Base-by-base conservation (phyloP, 2,888 invertebrate species). In the Philopedon plagiatum region DNA sequence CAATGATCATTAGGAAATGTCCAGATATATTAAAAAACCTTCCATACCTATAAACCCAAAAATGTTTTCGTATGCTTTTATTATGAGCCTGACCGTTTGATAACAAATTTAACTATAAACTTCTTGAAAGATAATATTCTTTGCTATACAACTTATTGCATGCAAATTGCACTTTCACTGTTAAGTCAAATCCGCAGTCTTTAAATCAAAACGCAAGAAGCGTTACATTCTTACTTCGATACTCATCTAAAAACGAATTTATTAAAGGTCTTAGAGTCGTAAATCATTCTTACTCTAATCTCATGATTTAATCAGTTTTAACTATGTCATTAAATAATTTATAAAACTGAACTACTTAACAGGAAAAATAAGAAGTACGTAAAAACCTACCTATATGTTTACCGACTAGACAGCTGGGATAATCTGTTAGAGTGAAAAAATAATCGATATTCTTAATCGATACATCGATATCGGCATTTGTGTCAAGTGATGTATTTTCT, bases 311-410 rank as follows among this genome's bases (percentile, higher is more conserved):
- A 39, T 65, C 64, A 65, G n/a, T 9, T 39, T 9, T 26, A 44
- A 51, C 49, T 63, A 39, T 51, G 39, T 41, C 41, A 56, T 65
- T 65, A 63, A 65, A 54, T 39, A 65, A 39, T 54, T 65, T 56
- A 56, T 65, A 65, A 65, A 65, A 65, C 29, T 56, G 64, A 23
- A 56, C 64, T 56, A 56, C 64, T 65, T 65, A 65, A 5, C 41
- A 9, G 3, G 39, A 54, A 65, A 65, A 65, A 54, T 7, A 39
- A 8, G 19, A 56, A 7, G 18, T 29, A 32, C 2, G 39, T 39
- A 51, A 65, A 65, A 54, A 54, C 64, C 18, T 34, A 32, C 32
- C 49, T 19, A 26, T 44, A 44, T 3, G 44, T 44, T 19, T 19
- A 21, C 11, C 21, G 23, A 19, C n/a, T 46, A 46, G 46, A 46